A percentile compares a stretch with the other conserved stretches of the same genome.
Evolutionary conservation across 2,113 vertebrate genomes (phyloP).

Genomic region (Patagioenas fasciata): DNA sequence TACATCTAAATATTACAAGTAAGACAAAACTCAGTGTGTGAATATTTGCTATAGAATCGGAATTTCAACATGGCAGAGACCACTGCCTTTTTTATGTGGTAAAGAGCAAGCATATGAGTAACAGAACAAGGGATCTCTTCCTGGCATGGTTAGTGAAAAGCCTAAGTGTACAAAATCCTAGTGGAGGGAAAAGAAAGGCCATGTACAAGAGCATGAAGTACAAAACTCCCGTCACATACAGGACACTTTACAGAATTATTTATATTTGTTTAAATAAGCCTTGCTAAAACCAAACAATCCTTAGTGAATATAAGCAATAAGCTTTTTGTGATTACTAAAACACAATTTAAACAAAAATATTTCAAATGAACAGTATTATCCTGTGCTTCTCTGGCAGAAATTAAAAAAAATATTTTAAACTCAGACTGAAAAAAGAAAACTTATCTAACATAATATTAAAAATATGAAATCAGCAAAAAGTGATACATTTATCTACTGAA

Average conservation of each 20-base stretch:
- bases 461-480: background rate
- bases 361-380: background rate
- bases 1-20: background rate
- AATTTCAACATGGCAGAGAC: background rate
- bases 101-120: background rate
- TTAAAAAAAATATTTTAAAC: background rate
- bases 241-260: background rate
- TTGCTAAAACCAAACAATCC: background rate
- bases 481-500: background rate
- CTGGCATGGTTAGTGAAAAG: background rate
- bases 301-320: background rate
- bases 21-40: background rate
- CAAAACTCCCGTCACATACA: background rate
- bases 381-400: background rate
- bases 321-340: background rate
- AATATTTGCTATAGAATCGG: background rate
- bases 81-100: background rate
- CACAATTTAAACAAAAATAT: background rate
- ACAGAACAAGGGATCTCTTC: background rate
- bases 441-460: background rate
- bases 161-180: background rate
- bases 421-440: background rate
- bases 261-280: background rate
- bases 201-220: background rate
- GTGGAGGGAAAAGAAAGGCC: background rate